These are phyloP conservation scores for Malaclemys terrapin DNA, from an alignment of 2,113 vertebrate genomes.

Conservation along the genomic window DNA sequence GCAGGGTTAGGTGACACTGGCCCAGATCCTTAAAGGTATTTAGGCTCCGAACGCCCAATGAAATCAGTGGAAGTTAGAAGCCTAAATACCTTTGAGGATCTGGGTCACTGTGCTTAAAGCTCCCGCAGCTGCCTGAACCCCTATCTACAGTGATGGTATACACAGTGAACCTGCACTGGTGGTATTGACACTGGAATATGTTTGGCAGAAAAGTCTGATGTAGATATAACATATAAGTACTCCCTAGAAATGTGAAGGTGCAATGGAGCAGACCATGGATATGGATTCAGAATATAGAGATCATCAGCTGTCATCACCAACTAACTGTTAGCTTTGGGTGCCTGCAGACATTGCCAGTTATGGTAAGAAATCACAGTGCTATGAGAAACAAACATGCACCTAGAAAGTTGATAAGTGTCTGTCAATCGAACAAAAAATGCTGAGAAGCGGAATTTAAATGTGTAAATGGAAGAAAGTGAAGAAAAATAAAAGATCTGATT, in stretches of 20 bases:
- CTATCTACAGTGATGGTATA: background rate
- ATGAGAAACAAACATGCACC: background rate
- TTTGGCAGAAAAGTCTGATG: conserved; percentile 61
- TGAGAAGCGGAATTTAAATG: background rate
- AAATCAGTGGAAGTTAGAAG: background rate
- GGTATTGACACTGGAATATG: conserved; percentile 38
- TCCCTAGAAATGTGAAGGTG: conserved; percentile 51
- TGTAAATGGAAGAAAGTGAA: conserved; percentile 24
- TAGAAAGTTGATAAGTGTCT: background rate
- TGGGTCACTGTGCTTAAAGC: rapidly evolving
- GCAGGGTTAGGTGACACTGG: background rate
- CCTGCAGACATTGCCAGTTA: background rate
- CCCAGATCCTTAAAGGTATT: background rate
- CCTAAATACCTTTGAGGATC: background rate
- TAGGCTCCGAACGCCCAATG: no score
- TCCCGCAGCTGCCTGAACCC: conserved; percentile 4
- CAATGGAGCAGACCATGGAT: conserved; percentile 44
- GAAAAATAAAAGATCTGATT: conserved; percentile 36
- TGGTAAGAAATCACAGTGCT: background rate
- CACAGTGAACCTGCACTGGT: rapidly evolving
- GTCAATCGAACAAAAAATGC: background rate
- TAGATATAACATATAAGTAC: conserved; percentile 9
- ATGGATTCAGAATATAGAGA: conserved; percentile 9
- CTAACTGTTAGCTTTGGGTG: background rate
- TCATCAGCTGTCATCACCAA: conserved; percentile 13